Conservation (phyloP, 2,888 invertebrate genomes). For the Cartodere bifasciata region DNA sequence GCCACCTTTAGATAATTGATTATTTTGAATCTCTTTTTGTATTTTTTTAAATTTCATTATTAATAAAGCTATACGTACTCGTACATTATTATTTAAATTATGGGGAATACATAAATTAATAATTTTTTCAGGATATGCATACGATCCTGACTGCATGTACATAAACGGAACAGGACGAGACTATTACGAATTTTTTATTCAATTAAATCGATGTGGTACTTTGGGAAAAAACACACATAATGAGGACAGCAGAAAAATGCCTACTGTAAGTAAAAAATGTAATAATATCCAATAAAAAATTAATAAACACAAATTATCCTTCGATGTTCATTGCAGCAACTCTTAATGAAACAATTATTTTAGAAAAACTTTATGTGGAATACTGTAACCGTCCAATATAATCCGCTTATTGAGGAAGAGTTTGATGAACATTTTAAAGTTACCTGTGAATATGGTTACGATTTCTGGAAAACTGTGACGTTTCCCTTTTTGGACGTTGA, state of each 20-base stretch:
- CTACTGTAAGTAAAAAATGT: conserved; percentile 66
- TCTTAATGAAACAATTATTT: conserved; percentile 14
- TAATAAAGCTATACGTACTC: too few relatives aligned
- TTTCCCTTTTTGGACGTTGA: conserved; percentile 90
- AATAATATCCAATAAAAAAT: too few relatives aligned
- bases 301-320: not conserved
- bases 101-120: conserved; percentile 36
- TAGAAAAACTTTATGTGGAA: conserved; percentile 96
- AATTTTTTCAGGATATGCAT: conserved; percentile 62
- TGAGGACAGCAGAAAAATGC: conserved; percentile 73
- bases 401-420: conserved; percentile 84
- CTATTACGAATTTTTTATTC: conserved; percentile 88
- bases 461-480: conserved; percentile 93
- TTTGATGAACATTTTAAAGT: conserved; percentile 92
- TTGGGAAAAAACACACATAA: conserved; percentile 78
- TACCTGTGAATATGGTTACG: conserved; percentile 91
- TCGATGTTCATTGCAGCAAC: not conserved
- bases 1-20: too few relatives aligned
- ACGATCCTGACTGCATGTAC: conserved; percentile 90
- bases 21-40: conserved; percentile 45
- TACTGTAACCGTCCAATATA: conserved; percentile 89
- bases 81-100: too few relatives aligned
- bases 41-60: too few relatives aligned
- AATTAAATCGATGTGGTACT: conserved; percentile 83
- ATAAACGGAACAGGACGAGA: conserved; percentile 85